Conservation (phyloP, 2,113 vertebrate species). For the Sander lucioperca region DNA sequence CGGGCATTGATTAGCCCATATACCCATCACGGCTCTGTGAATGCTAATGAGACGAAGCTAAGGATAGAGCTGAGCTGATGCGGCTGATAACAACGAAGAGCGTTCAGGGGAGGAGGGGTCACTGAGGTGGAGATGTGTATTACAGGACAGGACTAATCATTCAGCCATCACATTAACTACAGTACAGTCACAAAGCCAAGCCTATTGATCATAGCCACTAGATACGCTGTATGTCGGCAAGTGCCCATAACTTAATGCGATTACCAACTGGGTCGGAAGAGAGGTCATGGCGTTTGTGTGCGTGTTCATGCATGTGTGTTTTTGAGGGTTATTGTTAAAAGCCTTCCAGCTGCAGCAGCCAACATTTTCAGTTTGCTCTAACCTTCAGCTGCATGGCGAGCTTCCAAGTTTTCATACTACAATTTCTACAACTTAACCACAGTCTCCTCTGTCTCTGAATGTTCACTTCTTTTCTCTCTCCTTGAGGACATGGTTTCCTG, state of each 20-base stretch:
- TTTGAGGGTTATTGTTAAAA: slow-evolving; percentile 50
- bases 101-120: slow-evolving; percentile 17
- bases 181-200: slow-evolving; percentile 51
- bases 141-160: slow-evolving; percentile 63
- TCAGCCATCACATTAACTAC: slow-evolving; percentile 57
- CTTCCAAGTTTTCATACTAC: slow-evolving; percentile 60
- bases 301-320: slow-evolving; percentile 6
- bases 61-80: slow-evolving; percentile 15
- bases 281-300: slow-evolving; percentile 20
- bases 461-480: slow-evolving; percentile 61
- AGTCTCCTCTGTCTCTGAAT: slow-evolving; percentile 67
- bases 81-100: slow-evolving; percentile 55
- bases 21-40: slow-evolving; percentile 72
- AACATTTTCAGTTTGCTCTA: slow-evolving; percentile 31
- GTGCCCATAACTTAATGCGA: slow-evolving; percentile 34
- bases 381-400: slow-evolving; percentile 65
- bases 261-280: slow-evolving; percentile 40
- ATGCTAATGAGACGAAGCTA: slow-evolving; percentile 69
- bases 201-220: slow-evolving; percentile 58
- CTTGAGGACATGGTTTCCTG: slow-evolving; percentile 75
- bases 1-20: slow-evolving; percentile 73
- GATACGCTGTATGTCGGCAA: slow-evolving; percentile 40
- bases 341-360: slow-evolving; percentile 35
- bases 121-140: slow-evolving; percentile 56
- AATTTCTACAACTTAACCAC: slow-evolving; percentile 63